phyloP scores from a whole-genome alignment of 2,113 vertebrate genomes.

The Rafetus swinhoei region DNA sequence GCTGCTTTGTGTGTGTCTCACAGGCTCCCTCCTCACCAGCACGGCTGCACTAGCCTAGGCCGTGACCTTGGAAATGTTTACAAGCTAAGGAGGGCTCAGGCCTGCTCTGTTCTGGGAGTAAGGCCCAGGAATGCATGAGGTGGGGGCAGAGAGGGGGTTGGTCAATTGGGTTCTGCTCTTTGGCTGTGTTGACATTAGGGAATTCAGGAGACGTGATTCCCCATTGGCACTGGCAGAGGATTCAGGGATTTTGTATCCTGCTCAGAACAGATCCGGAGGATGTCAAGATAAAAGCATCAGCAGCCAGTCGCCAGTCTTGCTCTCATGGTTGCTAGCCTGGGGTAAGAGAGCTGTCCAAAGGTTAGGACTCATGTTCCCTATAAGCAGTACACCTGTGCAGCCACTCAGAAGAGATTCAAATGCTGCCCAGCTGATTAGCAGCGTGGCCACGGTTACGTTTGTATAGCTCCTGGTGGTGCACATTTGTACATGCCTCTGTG shows the following conservation, averaged over 20 bases:
- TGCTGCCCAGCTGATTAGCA: too few relatives aligned
- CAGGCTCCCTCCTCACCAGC: background rate
- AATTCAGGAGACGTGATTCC: background rate
- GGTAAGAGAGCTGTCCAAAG: background rate
- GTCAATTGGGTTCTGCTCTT: background rate
- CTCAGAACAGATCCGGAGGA: background rate
- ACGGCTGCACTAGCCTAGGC: background rate
- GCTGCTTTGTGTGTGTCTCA: fast-evolving
- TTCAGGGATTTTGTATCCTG: background rate
- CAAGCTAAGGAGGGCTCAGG: fast-evolving
- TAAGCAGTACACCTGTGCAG: too few relatives aligned
- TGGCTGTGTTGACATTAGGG: background rate
- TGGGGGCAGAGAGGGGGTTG: background rate
- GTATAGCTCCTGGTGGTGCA: too few relatives aligned
- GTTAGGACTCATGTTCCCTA: too few relatives aligned
- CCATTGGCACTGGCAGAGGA: background rate
- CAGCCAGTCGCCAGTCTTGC: background rate
- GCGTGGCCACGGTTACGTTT: too few relatives aligned
- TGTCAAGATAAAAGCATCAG: background rate
- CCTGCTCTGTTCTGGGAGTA: background rate
- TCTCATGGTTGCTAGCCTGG: background rate
- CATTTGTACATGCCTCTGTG: too few relatives aligned
- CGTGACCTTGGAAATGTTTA: background rate
- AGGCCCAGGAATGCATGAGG: background rate
- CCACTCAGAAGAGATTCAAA: too few relatives aligned